phyloP scores from a whole-genome alignment of 2,797 vertebrate genomes.

The Sebastes ruberrimus region DNA sequence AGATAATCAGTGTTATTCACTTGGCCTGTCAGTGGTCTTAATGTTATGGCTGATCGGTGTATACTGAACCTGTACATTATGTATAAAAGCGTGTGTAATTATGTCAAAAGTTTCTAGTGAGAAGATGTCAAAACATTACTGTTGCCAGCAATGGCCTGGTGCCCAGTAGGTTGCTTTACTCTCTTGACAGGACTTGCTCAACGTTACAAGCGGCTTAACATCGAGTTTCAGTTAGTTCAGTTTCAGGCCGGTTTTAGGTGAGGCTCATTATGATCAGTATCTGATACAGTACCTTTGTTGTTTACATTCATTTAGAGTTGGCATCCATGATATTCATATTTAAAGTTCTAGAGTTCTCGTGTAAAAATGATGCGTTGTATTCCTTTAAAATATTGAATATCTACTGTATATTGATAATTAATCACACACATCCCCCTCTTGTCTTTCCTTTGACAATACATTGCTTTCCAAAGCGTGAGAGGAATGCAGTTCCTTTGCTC shows the following conservation, averaged over 20 bases:
- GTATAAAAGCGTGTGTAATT: not conserved
- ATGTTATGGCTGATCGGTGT: no score
- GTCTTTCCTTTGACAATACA: not conserved
- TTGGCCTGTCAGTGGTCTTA: no score
- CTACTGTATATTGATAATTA: not conserved
- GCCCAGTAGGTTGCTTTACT: slow-evolving; percentile 3
- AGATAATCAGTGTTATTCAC: no score
- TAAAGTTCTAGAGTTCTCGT: not conserved
- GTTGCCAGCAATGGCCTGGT: slow-evolving; percentile 8
- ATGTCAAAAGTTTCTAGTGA: not conserved
- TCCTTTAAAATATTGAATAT: not conserved
- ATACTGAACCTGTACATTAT: not conserved
- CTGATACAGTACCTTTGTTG: not conserved
- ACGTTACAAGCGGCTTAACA: not conserved
- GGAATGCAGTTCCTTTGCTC: not conserved
- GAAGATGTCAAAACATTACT: not conserved
- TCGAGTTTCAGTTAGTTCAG: not conserved
- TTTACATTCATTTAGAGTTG: not conserved
- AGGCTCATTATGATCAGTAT: not conserved
- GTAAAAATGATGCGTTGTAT: not conserved
- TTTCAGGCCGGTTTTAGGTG: not conserved
- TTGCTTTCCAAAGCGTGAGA: not conserved
- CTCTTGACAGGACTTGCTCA: slow-evolving; percentile 10
- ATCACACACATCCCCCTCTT: not conserved
- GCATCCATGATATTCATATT: not conserved